phyloP scores from a whole-genome alignment of 2,888 invertebrate genomes.

The Tridacna gigas region DNA sequence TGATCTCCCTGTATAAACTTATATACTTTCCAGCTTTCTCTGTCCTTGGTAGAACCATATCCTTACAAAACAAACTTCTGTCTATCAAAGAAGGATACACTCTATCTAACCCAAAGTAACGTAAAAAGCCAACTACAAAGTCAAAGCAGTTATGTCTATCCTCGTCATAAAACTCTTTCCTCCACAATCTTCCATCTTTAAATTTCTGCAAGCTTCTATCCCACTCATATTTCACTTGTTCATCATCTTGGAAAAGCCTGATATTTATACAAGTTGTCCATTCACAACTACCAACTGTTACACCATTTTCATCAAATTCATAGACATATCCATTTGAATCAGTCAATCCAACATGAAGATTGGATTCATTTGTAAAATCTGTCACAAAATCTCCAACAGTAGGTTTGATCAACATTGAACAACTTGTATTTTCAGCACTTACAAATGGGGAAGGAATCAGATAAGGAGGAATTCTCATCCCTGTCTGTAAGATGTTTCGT shows the following conservation, averaged over 20 bases:
- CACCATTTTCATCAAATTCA: constrained; percentile 93
- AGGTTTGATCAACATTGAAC: constrained; percentile 94
- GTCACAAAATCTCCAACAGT: constrained; percentile 94
- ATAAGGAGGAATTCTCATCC: constrained; percentile 90
- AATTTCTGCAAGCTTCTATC: constrained; percentile 42
- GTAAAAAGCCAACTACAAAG: constrained; percentile 60
- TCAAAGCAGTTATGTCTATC: constrained; percentile 61
- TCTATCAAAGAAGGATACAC: constrained; percentile 45
- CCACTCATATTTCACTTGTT: constrained; percentile 34
- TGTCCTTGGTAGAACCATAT: constrained; percentile 58
- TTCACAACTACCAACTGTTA: constrained; percentile 84
- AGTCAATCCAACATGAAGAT: constrained; percentile 96
- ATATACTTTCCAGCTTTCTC: constrained; percentile 60
- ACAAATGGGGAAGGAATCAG: constrained; percentile 93
- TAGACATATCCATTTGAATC: constrained; percentile 90
- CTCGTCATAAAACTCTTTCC: constrained; percentile 46
- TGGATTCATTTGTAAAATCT: constrained; percentile 88
- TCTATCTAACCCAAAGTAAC: constrained; percentile 40
- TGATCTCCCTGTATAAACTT: constrained; percentile 57
- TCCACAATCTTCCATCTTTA: constrained; percentile 42
- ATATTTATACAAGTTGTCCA: constrained; percentile 86
- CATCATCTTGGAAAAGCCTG: constrained; percentile 48
- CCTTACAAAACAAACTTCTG: constrained; percentile 50
- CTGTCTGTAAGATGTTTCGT: constrained; percentile 87
- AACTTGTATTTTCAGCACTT: constrained; percentile 92